phyloP scores from a whole-genome alignment of 2,888 invertebrate species.

The Tenthredo mesomela region DNA sequence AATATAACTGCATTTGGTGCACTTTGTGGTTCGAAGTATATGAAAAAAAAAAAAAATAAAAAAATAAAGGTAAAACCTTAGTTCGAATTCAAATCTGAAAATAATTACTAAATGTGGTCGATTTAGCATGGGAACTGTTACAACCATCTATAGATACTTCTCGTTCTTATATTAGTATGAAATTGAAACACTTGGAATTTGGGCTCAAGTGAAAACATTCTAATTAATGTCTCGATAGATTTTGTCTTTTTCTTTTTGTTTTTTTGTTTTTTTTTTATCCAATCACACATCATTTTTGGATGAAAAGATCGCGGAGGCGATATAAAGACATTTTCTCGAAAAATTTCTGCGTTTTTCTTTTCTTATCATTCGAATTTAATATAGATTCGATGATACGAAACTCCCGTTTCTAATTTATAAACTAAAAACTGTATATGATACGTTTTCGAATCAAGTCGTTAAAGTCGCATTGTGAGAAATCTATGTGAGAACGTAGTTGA shows the following conservation, averaged over 20 bases:
- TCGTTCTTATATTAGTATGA: not conserved
- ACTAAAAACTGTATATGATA: not conserved
- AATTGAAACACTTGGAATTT: too few relatives aligned
- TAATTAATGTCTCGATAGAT: too few relatives aligned
- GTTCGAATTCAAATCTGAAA: not conserved
- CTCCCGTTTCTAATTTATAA: not conserved
- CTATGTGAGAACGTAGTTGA: conserved; percentile 12
- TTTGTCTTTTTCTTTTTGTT: not conserved
- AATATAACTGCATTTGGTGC: not conserved
- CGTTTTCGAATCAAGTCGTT: not conserved
- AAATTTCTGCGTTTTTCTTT: not conserved
- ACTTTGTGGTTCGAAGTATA: not conserved
- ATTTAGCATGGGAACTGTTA: conserved; percentile 32
- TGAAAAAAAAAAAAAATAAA: too few relatives aligned
- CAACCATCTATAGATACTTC: not conserved
- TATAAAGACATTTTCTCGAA: not conserved
- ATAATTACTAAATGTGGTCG: conserved; percentile 7
- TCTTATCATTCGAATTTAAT: not conserved
- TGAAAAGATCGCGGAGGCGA: not conserved
- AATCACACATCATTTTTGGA: not conserved
- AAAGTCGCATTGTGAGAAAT: not conserved
- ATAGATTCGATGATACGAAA: not conserved
- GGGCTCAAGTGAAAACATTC: too few relatives aligned
- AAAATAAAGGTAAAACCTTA: not conserved
- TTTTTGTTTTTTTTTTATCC: not conserved